Evolutionary conservation across 1,140 invertebrate species (phyloP), one percentile per base, ranked within the genome.

Genomic region (Theocolax elegans): DNA sequence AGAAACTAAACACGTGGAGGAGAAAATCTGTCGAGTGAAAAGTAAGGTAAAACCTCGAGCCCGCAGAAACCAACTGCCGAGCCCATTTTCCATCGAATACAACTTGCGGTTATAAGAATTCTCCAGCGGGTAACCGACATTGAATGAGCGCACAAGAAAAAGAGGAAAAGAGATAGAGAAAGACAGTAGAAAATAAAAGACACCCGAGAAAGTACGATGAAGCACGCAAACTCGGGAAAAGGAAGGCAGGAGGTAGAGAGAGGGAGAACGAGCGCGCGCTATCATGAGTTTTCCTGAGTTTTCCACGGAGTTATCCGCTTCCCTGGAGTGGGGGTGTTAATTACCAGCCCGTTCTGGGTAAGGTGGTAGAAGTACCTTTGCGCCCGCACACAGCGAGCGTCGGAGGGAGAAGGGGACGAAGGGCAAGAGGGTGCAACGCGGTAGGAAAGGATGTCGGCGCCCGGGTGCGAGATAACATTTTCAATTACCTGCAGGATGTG

Each of bases 401-500:
- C 29, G 19, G 46, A 40, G 58, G n/a, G 58, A 44, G 51, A 23
- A 48, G 23, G 3, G 21, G 31, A 17, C 19, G 48, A 64, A 59
- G 69, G 65, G 67, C 69, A 74, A 73, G 75, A 35, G 31, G 31
- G 31, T 10, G 72, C 69, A 71, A 49, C 79, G 77, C 72, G 63
- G 76, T 63, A 67, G 67, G 67, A 70, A 48, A 46, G 60, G 54
- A 66, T 53, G 40, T 48, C 48, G 70, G 40, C 49, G 56, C 27
- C 29, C 51, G 53, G 81, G 80, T 78, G 76, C 80, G 79, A 85
- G 83, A 85, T 85, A 85, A 85, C 82, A 79, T 85, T 85, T 85
- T 85, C 84, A 85, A 85, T 85, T 85, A 85, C 83, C 83, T 80
- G 76, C 83, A 85, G 84, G 84, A 85, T 85, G 80, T 83, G 82